phyloP scores from a whole-genome alignment of 2,888 invertebrate genomes.

The Drosophila prolongata region DNA sequence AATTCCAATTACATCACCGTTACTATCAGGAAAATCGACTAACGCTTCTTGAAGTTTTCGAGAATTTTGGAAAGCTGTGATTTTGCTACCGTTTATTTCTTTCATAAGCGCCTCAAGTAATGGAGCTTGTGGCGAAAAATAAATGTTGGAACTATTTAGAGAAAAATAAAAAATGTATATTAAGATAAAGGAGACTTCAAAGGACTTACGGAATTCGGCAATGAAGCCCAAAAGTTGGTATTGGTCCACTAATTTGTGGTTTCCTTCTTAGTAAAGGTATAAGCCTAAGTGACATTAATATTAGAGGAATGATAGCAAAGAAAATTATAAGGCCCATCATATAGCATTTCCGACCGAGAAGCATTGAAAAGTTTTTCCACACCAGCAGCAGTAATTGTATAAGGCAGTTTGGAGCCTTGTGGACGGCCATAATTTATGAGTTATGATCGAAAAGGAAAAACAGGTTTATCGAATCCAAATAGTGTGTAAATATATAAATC shows the following conservation, averaged over 20 bases:
- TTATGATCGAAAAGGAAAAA: background rate
- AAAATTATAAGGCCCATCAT: background rate
- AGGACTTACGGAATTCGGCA: background rate
- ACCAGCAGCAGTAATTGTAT: slow-evolving; percentile 3
- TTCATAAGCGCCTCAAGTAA: background rate
- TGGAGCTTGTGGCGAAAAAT: background rate
- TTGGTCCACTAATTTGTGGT: background rate
- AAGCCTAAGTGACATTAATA: background rate
- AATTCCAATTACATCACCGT: background rate
- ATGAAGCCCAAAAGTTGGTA: background rate
- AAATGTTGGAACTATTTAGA: background rate
- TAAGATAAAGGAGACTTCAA: background rate
- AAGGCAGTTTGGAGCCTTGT: background rate
- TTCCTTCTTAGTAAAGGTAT: rapidly evolving
- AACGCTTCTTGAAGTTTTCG: background rate
- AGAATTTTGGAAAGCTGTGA: background rate
- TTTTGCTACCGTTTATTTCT: background rate
- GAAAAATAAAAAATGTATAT: background rate
- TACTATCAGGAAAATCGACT: background rate
- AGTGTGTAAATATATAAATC: background rate
- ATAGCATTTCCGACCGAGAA: background rate
- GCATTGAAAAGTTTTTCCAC: slow-evolving; percentile 12
- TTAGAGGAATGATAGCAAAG: background rate
- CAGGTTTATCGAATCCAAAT: background rate
- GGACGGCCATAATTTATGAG: background rate